Base-by-base conservation (phyloP, 1,140 invertebrate species). In the Drosophila nikananu region DNA sequence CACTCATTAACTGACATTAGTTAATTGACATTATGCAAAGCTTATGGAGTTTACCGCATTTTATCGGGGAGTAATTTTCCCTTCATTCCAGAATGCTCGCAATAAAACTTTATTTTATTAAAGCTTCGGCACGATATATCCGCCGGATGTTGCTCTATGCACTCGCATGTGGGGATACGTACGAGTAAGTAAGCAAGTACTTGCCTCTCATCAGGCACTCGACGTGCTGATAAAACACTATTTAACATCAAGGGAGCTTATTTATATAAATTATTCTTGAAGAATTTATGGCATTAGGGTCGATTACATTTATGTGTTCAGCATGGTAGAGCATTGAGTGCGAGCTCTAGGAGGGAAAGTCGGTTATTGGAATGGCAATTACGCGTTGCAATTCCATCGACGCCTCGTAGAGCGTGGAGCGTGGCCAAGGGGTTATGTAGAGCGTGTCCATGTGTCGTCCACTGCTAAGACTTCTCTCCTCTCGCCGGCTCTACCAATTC, bases 1-100 rank as follows among this genome's bases (percentile, higher is more conserved):
- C 46, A 65, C 19, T 86, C 52, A 81, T 86, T 81, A 77, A 68
- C 77, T 75, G 41, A 51, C 44, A 67, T 86, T 77, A 72, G 55
- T 48, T 77, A 65, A 81, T 51, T 77, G 25, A 44, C 9, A 30
- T 80, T 80, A 80, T 81, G 77, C 64, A 80, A 80, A 63, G 51
- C 15, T 19, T 3, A n/a, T 65, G 9, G 49, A 39, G 61, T 59
- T 51, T 37, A 5, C 12, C 13, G 12, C 4, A 30, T 41, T 48
- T 55, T 58, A 72, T 72, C 68, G 54, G 15, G 52, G 19, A 15
- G 55, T 60, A 51, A 15, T 35, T 73, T 73, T 51, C 23, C 67
- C 44, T 19, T 35, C 32, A 13, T 32, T n/a, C 19, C 44, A 46
- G 41, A 67, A 48, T 46, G 23, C 54, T 37, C 21, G 51, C 58